phyloP scores from a whole-genome alignment of 2,888 invertebrate genomes.

The Andrena praecox region DNA sequence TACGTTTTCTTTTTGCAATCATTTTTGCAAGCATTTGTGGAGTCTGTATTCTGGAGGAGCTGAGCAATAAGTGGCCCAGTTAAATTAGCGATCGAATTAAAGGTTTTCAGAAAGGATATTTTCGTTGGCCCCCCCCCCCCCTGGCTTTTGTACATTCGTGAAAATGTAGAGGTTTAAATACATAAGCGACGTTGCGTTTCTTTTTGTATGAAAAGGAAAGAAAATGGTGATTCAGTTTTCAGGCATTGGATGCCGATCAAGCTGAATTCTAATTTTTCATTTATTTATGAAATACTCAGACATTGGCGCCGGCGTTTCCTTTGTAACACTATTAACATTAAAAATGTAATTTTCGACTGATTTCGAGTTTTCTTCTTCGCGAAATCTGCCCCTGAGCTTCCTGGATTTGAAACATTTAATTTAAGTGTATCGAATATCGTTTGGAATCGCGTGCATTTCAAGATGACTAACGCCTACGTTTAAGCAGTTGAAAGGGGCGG shows the following conservation, averaged over 20 bases:
- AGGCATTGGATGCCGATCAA: constrained; percentile 1
- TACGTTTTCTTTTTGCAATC: not conserved
- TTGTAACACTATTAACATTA: constrained; percentile 39
- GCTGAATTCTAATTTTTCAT: constrained; percentile 17
- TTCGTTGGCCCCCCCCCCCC: not conserved
- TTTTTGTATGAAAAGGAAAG: constrained; percentile 12
- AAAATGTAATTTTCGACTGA: constrained; percentile 23
- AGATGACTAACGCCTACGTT: not conserved
- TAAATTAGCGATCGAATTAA: no score
- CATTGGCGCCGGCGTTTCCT: constrained; percentile 22
- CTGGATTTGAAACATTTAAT: no score
- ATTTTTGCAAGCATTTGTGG: not conserved
- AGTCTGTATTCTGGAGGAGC: not conserved
- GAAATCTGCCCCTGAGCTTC: no score
- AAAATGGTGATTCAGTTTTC: constrained; percentile 18
- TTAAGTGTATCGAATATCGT: no score
- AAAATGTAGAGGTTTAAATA: not conserved
- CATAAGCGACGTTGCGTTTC: not conserved
- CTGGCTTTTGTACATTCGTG: constrained; percentile 24
- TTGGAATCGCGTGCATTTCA: not conserved
- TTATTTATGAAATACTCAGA: constrained; percentile 21
- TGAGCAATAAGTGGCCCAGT: no score
- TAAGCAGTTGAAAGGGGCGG: not conserved
- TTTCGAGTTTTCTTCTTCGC: not conserved
- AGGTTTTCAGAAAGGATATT: not conserved